phyloP scores from a whole-genome alignment of 2,888 invertebrate species.

The Euplagia quadripunctaria region DNA sequence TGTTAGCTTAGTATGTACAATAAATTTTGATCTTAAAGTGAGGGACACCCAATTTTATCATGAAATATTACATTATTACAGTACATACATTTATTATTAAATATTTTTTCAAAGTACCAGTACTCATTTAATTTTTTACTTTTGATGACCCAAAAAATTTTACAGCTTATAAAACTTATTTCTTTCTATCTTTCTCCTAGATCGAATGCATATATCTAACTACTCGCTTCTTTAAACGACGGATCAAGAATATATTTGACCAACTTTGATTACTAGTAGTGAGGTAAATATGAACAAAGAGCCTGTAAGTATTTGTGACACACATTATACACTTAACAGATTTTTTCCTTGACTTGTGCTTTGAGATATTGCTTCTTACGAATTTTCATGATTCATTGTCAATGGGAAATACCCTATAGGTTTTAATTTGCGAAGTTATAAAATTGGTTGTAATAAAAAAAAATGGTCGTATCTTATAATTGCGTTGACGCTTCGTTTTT shows the following conservation, averaged over 20 bases:
- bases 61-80: too few species aligned
- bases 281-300: neutral
- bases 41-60: neutral
- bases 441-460: too few species aligned
- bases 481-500: too few species aligned
- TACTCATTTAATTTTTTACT: neutral
- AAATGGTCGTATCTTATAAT: too few species aligned
- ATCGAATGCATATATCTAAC: too few species aligned
- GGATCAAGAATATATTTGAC: neutral
- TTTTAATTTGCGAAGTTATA: too few species aligned
- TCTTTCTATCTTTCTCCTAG: neutral
- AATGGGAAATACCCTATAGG: too few species aligned
- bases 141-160: neutral
- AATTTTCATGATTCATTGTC: too few species aligned
- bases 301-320: neutral
- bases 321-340: neutral
- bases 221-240: neutral
- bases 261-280: neutral
- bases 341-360: too few species aligned
- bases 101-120: neutral
- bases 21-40: neutral
- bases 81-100: neutral
- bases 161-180: neutral
- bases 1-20: neutral
- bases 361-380: too few species aligned